These are phyloP conservation scores for Heterochromis multidens DNA, from an alignment of 2,113 vertebrate genomes.

Conservation along the genomic window DNA sequence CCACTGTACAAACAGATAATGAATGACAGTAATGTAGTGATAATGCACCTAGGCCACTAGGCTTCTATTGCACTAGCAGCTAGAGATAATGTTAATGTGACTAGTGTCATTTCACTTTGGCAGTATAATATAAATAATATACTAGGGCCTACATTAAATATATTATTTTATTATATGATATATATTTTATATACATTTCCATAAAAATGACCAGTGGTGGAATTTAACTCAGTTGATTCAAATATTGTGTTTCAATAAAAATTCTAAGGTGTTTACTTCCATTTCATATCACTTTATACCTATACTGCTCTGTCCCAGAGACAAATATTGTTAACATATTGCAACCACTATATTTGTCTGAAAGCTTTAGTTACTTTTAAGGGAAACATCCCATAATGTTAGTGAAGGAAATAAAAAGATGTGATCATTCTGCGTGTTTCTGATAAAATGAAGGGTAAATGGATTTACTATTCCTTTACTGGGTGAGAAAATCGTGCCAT, in stretches of 20 bases:
- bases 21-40: background rate
- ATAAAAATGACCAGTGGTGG: background rate
- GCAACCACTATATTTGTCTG: background rate
- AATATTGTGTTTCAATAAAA: no score
- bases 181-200: background rate
- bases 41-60: background rate
- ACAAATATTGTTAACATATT: background rate
- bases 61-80: background rate
- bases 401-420: background rate
- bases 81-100: background rate
- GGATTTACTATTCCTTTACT: background rate
- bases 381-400: background rate
- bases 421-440: background rate
- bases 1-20: background rate
- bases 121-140: background rate
- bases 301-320: background rate
- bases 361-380: background rate
- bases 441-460: background rate
- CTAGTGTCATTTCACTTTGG: background rate
- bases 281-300: background rate
- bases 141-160: background rate
- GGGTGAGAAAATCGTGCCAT: background rate
- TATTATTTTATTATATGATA: background rate
- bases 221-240: background rate
- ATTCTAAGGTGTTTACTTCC: accelerated